Evolutionary conservation across 1,140 invertebrate genomes (phyloP).

Genomic region (Pissodes strobi): DNA sequence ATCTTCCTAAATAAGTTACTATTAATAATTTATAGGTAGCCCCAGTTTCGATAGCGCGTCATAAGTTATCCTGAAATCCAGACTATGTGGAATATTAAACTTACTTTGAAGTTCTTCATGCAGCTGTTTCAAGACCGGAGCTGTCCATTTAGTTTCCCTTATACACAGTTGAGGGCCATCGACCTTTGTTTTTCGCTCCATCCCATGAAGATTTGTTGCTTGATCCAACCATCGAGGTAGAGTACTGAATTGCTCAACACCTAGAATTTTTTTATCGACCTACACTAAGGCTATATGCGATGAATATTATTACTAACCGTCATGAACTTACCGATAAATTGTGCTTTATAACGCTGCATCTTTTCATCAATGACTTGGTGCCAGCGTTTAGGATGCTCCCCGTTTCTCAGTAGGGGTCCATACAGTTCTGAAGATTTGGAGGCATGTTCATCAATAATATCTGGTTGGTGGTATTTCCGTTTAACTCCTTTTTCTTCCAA

Average conservation of each 20-base stretch:
- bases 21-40: too few species aligned
- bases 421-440: slow-evolving; percentile 60
- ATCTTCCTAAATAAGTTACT: too few species aligned
- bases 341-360: slow-evolving; percentile 52
- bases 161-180: slow-evolving; percentile 57
- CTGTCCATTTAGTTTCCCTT: slow-evolving; percentile 66
- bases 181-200: slow-evolving; percentile 24
- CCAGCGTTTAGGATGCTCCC: slow-evolving; percentile 58
- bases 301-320: background rate
- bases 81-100: too few species aligned
- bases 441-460: slow-evolving; percentile 55
- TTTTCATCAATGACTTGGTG: slow-evolving; percentile 58
- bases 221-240: slow-evolving; percentile 51
- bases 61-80: too few species aligned
- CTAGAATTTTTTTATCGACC: slow-evolving; percentile 36
- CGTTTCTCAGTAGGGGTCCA: slow-evolving; percentile 59
- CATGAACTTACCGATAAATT: slow-evolving; percentile 48
- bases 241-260: slow-evolving; percentile 49
- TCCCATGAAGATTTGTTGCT: slow-evolving; percentile 37
- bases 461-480: slow-evolving; percentile 51
- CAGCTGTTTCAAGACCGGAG: slow-evolving; percentile 62
- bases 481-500: slow-evolving; percentile 53
- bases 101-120: slow-evolving; percentile 64
- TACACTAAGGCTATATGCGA: too few species aligned
- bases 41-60: too few species aligned